A percentile compares a stretch with the other conserved stretches of the same genome.
These are phyloP conservation scores for Eriocheir sinensis DNA, from an alignment of 1,140 invertebrate species.

Conservation along the genomic window DNA sequence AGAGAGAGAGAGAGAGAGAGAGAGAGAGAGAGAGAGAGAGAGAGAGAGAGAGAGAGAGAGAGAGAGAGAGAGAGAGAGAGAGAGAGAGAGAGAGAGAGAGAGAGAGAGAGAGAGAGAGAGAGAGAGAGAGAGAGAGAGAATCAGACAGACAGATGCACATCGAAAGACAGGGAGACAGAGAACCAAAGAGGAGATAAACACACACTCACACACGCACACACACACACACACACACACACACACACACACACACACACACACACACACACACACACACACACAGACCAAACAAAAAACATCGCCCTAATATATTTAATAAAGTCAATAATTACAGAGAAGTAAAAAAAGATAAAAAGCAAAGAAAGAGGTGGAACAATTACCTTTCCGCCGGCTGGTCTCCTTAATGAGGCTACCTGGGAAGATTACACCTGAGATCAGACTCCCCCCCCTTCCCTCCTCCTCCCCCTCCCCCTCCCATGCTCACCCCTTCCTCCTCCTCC, in stretches of 20 bases:
- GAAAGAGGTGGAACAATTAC: background rate
- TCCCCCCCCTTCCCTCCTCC: background rate
- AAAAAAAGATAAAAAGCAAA: too few species aligned
- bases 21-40: constrained; percentile 22
- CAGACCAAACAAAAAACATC: background rate
- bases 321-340: background rate
- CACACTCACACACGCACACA: background rate
- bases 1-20: background rate
- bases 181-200: background rate
- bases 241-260: background rate
- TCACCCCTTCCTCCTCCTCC: background rate
- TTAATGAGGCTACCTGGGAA: background rate
- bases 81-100: background rate
- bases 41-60: constrained; percentile 22
- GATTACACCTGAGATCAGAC: constrained; percentile 1
- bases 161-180: background rate
- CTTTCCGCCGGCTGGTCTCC: background rate
- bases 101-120: constrained; percentile 34
- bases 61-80: constrained; percentile 22
- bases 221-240: background rate
- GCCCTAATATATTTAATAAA: background rate
- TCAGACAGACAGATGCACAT: background rate
- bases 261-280: background rate
- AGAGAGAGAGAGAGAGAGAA: constrained; percentile 38
- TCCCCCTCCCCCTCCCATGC: background rate